Evolutionary conservation across 2,113 vertebrate genomes (phyloP).

Genomic region (Triplophysa dalaica): DNA sequence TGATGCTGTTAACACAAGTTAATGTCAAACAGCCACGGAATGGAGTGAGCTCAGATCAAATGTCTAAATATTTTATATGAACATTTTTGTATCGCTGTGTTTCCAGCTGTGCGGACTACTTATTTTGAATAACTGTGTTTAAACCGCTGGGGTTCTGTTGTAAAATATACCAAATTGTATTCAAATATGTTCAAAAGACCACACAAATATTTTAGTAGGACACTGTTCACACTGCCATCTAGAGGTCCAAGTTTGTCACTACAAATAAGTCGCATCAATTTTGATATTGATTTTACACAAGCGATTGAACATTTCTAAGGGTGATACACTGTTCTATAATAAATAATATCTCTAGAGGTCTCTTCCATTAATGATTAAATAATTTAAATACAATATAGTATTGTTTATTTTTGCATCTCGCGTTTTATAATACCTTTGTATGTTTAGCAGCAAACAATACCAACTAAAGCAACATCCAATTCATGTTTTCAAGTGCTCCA

Average conservation of each 20-base stretch:
- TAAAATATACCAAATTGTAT: too few relatives aligned
- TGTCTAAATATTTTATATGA: neutral
- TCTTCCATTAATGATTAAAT: neutral
- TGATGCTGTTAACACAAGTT: conserved; percentile 9
- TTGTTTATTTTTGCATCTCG: neutral
- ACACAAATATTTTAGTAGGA: neutral
- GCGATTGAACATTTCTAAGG: neutral
- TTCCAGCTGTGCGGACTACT: neutral
- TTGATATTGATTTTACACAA: neutral
- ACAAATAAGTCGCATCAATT: neutral
- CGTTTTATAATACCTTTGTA: neutral
- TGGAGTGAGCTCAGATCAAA: conserved; percentile 23
- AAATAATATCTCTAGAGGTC: neutral
- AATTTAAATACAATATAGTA: neutral
- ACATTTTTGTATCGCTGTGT: neutral
- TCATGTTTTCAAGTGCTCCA: neutral
- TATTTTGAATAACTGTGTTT: neutral
- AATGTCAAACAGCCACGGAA: neutral
- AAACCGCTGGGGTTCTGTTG: conserved; percentile 1
- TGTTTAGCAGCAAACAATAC: neutral
- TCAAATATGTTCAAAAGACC: neutral
- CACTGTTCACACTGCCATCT: conserved; percentile 12
- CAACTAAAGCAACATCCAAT: neutral
- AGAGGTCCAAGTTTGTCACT: conserved; percentile 11
- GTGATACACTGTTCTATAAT: neutral